These are phyloP conservation scores for Kuschelorhynchus macadamiae DNA, from an alignment of 2,888 invertebrate genomes.

Conservation along the genomic window DNA sequence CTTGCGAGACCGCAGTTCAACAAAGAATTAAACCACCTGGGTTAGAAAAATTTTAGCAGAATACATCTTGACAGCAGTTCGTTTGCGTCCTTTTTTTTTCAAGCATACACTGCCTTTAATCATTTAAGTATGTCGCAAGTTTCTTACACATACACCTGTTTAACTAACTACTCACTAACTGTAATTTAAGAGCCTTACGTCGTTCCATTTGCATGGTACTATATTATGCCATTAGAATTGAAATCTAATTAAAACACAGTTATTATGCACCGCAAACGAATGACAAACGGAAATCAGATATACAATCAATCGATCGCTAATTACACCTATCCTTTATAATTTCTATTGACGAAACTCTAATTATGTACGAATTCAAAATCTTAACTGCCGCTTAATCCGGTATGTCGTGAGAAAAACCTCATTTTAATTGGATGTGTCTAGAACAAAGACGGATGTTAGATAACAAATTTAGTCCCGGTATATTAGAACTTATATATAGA, in stretches of 20 bases:
- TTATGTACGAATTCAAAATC: conserved; percentile 36
- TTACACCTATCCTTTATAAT: conserved; percentile 25
- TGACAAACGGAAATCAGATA: conserved; percentile 40
- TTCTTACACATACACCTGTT: too few species aligned
- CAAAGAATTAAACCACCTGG: too few species aligned
- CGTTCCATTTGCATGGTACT: too few species aligned
- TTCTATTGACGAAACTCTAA: conserved; percentile 34
- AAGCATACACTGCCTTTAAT: too few species aligned
- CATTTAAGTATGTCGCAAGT: too few species aligned
- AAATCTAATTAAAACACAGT: conserved; percentile 22
- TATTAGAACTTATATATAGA: not conserved
- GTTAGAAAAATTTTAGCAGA: too few species aligned
- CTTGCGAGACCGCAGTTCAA: too few species aligned
- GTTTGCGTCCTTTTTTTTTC: too few species aligned
- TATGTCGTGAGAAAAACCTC: conserved; percentile 36
- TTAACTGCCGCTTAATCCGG: conserved; percentile 35
- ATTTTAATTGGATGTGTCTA: conserved; percentile 32
- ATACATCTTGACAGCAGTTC: too few species aligned
- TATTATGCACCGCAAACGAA: conserved; percentile 12
- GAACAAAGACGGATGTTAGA: conserved; percentile 32
- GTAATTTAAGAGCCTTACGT: too few species aligned
- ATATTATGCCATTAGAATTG: not conserved
- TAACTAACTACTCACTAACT: too few species aligned
- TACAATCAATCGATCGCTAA: conserved; percentile 41
- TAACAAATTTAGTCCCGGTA: conserved; percentile 2